A percentile compares a stretch with the other conserved stretches of the same genome.
Evolutionary conservation across 1,140 invertebrate species (phyloP).

Genomic region (Drosophila punjabiensis): DNA sequence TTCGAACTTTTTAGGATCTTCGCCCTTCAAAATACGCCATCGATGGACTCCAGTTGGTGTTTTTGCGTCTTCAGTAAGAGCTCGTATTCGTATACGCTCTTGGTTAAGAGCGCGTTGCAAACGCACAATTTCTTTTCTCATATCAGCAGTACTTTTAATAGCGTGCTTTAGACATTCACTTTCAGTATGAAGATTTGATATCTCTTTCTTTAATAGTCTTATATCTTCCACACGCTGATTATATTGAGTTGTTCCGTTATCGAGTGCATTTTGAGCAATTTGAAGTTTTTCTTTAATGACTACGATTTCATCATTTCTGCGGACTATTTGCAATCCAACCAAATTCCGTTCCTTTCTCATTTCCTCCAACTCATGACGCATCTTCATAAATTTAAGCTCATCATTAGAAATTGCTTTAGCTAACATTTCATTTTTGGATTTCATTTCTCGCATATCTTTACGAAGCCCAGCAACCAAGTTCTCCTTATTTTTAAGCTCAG

Average conservation of each 20-base stretch:
- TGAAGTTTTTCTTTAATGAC: slow-evolving; percentile 91
- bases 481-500: slow-evolving; percentile 85
- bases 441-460: slow-evolving; percentile 86
- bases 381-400: slow-evolving; percentile 87
- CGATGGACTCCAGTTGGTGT: slow-evolving; percentile 93
- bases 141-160: slow-evolving; percentile 88
- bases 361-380: slow-evolving; percentile 89
- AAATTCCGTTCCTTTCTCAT: slow-evolving; percentile 90
- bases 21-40: slow-evolving; percentile 90
- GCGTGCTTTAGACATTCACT: slow-evolving; percentile 88
- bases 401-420: slow-evolving; percentile 85
- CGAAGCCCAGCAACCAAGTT: slow-evolving; percentile 85
- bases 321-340: slow-evolving; percentile 90
- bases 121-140: slow-evolving; percentile 90
- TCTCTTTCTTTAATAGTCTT: slow-evolving; percentile 90
- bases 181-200: slow-evolving; percentile 89
- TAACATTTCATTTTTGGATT: slow-evolving; percentile 87
- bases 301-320: slow-evolving; percentile 91
- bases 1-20: slow-evolving; percentile 89
- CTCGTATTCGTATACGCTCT: slow-evolving; percentile 90
- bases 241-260: slow-evolving; percentile 89
- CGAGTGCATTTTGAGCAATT: slow-evolving; percentile 89
- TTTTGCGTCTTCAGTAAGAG: slow-evolving; percentile 91
- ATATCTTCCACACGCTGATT: slow-evolving; percentile 91
- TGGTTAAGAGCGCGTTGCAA: slow-evolving; percentile 90